Evolutionary conservation across 92 coral and sea anemone genomes (phyloP).

Genomic region (Palythoa caribaeorum): DNA sequence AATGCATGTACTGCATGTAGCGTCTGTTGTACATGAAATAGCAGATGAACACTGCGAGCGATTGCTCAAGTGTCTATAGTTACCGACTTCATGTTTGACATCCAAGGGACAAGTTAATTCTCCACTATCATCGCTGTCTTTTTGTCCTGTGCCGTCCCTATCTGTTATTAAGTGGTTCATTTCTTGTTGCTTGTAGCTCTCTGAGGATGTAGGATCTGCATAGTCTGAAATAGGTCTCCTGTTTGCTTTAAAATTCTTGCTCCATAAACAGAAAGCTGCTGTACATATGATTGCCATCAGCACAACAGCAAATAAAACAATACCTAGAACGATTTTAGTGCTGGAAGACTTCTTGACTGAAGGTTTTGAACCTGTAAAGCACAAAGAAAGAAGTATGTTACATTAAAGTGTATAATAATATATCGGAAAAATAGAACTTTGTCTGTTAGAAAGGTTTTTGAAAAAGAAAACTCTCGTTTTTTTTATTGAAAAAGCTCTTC

Average conservation of each 20-base stretch:
- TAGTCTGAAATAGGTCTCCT: not conserved
- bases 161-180: not conserved
- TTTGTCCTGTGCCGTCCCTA: not conserved
- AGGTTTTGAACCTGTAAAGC: too few species aligned
- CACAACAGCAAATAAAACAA: not conserved
- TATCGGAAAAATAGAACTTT: too few species aligned
- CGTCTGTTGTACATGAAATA: constrained; percentile 42
- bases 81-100: not conserved
- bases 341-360: not conserved
- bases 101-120: not conserved
- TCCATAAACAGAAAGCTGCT: not conserved
- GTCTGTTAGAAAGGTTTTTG: too few species aligned
- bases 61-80: constrained; percentile 12
- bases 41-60: constrained; percentile 64
- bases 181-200: not conserved
- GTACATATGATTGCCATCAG: not conserved
- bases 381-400: not conserved
- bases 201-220: not conserved
- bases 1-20: not conserved
- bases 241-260: not conserved
- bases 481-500: too few species aligned
- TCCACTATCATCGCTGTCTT: not conserved
- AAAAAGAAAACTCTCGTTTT: too few species aligned
- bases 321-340: not conserved
- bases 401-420: not conserved